Conservation (phyloP, 2,797 vertebrate genomes). For the Lophotriccus pileatus region DNA sequence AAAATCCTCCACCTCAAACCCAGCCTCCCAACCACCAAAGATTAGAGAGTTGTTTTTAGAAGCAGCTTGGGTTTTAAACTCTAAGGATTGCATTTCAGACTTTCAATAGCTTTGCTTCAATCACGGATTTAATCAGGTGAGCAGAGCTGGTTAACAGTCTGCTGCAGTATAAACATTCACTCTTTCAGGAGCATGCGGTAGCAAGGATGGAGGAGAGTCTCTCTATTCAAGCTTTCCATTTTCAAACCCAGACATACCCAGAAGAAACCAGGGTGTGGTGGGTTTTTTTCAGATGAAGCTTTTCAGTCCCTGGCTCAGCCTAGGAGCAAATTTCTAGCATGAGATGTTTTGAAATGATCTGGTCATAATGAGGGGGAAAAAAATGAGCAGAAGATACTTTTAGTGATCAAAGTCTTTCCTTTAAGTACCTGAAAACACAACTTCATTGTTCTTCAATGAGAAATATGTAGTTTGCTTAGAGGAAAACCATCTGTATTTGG, state of each 20-base stretch:
- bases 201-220: not conserved
- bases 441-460: not conserved
- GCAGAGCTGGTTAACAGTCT: slow-evolving; percentile 8
- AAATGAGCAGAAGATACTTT: not conserved
- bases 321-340: not conserved
- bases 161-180: not conserved
- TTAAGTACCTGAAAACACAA: not conserved
- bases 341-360: not conserved
- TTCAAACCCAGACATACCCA: not conserved
- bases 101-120: slow-evolving; percentile 24
- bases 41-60: slow-evolving; percentile 63
- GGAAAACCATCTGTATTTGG: not conserved
- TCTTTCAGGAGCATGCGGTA: not conserved
- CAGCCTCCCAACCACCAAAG: slow-evolving; percentile 50
- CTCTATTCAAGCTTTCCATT: not conserved
- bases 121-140: slow-evolving; percentile 23
- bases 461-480: not conserved
- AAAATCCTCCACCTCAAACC: slow-evolving; percentile 32
- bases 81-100: slow-evolving; percentile 36
- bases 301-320: not conserved
- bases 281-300: not conserved
- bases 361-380: not conserved
- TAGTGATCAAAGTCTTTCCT: not conserved
- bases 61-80: slow-evolving; percentile 35
- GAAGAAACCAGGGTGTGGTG: slow-evolving; percentile 5